These are phyloP conservation scores for Pantherophis vulpinus DNA, from an alignment of 2,797 vertebrate species.

Conservation along the genomic window DNA sequence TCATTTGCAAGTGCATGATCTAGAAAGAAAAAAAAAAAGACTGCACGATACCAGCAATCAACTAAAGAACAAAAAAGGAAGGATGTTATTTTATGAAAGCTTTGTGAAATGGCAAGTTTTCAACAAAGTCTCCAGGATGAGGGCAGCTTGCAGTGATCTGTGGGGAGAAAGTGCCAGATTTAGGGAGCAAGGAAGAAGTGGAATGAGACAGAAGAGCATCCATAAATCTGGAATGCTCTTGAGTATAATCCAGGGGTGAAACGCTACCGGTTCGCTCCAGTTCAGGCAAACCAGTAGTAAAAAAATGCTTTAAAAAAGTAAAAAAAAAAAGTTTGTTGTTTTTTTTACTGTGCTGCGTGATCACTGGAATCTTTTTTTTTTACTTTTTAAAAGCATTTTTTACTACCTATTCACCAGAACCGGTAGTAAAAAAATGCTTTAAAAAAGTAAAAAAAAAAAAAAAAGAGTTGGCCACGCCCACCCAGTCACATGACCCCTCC, in stretches of 20 bases:
- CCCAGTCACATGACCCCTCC: no score
- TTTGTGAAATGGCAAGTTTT: neutral
- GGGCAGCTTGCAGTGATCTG: neutral
- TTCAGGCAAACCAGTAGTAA: no score
- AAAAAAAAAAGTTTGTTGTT: no score
- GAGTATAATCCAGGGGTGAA: neutral
- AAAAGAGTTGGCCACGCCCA: no score
- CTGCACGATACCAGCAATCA: neutral
- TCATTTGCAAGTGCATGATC: neutral
- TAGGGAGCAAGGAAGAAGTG: neutral
- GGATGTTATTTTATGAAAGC: neutral
- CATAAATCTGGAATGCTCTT: neutral
- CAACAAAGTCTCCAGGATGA: conserved; percentile 11
- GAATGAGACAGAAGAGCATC: neutral
- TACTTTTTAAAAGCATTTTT: no score
- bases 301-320: no score
- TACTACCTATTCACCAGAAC: no score
- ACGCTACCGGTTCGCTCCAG: no score
- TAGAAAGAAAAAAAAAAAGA: neutral
- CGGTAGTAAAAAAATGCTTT: no score
- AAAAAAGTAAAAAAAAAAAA: no score
- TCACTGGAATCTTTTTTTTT: no score
- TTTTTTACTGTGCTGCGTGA: no score
- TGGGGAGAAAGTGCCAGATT: neutral
- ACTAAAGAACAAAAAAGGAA: neutral